Evolutionary conservation across 2,888 invertebrate genomes (phyloP).

Genomic region (Lycophotia porphyrea): DNA sequence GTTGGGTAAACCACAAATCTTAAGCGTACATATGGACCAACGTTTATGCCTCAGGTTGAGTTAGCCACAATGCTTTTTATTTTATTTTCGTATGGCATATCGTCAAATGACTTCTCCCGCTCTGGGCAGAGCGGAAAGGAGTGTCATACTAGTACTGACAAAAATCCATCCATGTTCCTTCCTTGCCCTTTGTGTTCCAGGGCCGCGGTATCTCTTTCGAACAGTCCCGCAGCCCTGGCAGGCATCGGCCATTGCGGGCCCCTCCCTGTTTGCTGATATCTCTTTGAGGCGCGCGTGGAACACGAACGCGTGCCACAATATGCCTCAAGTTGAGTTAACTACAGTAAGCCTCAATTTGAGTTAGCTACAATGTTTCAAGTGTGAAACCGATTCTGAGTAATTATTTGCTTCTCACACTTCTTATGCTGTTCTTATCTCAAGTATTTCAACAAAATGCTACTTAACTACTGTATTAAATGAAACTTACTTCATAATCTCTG

Average conservation of each 20-base stretch:
- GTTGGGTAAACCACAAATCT: neutral
- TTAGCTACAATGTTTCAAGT: neutral
- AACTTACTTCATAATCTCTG: constrained; percentile 16
- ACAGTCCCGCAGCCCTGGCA: no score
- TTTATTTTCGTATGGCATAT: no score
- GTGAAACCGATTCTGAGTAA: neutral
- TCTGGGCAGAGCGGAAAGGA: no score
- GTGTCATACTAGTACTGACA: no score
- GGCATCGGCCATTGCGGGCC: no score
- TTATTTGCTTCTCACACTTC: constrained; percentile 15
- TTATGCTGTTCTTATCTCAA: constrained; percentile 11
- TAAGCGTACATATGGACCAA: neutral
- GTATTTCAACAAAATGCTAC: constrained; percentile 28
- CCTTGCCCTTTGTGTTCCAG: no score
- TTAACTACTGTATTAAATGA: constrained; percentile 38
- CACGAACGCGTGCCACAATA: no score
- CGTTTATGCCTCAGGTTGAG: neutral
- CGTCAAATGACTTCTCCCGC: no score
- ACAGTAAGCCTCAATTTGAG: neutral
- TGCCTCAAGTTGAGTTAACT: neutral
- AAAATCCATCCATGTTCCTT: no score
- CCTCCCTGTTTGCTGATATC: no score
- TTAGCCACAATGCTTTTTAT: neutral
- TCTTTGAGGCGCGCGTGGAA: no score
- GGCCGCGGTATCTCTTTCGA: no score